These are phyloP conservation scores for Muscicapa striata DNA, from an alignment of 2,797 vertebrate genomes.

Conservation along the genomic window DNA sequence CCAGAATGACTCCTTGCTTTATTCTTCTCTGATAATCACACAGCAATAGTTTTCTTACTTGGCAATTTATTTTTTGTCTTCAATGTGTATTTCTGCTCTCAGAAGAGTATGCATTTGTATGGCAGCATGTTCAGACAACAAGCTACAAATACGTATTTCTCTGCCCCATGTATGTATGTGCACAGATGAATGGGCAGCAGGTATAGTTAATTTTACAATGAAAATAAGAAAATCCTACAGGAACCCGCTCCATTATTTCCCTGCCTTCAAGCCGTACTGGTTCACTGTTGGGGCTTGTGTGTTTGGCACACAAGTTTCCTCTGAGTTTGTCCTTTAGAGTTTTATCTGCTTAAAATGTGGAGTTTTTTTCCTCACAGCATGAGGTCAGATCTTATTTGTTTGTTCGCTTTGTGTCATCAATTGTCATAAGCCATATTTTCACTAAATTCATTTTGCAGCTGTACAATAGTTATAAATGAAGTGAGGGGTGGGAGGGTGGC, in stretches of 20 bases:
- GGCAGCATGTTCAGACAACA: not conserved
- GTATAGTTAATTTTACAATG: not conserved
- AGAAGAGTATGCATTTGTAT: not conserved
- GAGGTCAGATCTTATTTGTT: not conserved
- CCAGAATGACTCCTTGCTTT: not conserved
- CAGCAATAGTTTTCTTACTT: not conserved
- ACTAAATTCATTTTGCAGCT: not conserved
- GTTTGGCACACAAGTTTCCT: not conserved
- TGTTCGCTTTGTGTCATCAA: not conserved
- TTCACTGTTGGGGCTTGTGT: not conserved
- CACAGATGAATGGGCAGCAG: not conserved
- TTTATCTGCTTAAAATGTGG: not conserved
- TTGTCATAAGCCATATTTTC: not conserved
- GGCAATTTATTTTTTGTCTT: not conserved
- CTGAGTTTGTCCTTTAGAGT: not conserved
- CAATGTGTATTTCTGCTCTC: not conserved
- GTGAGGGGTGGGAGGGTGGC: not conserved
- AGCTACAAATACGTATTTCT: accelerated
- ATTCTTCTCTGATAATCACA: not conserved
- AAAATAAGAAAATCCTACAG: not conserved
- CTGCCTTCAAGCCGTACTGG: not conserved
- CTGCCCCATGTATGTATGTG: accelerated
- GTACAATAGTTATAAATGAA: not conserved
- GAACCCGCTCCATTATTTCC: not conserved
- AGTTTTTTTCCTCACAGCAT: accelerated